Percentiles rank a stretch among this genome's conserved stretches.
phyloP scores from a whole-genome alignment of 2,113 vertebrate genomes.

The Anguilla japonica region DNA sequence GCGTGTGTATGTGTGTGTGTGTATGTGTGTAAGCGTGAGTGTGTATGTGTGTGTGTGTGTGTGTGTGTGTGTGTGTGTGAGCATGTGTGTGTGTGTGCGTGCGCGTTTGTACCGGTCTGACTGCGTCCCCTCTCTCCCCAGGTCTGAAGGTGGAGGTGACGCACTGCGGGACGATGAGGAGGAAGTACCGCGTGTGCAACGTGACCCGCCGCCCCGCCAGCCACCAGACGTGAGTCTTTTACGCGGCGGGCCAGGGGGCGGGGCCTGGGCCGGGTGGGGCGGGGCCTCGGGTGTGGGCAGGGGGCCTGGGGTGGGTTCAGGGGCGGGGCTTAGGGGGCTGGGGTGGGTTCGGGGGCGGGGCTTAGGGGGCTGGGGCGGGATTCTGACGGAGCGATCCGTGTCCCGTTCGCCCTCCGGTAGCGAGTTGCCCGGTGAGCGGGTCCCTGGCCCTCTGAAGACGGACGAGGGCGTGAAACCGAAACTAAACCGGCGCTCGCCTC shows the following conservation, averaged over 20 bases:
- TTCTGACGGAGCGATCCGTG: no score
- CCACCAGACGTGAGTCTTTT: conserved; percentile 92
- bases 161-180: conserved; percentile 98
- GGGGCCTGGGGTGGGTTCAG: neutral
- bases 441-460: no score
- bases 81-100: neutral
- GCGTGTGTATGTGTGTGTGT: neutral
- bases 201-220: conserved; percentile 95
- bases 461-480: no score
- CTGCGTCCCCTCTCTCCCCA: conserved; percentile 45
- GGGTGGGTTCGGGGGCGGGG: neutral
- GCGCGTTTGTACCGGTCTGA: neutral
- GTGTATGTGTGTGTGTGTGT: neutral
- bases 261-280: neutral
- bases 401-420: no score
- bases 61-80: neutral
- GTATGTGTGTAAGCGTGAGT: neutral
- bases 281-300: conserved; percentile 19
- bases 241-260: neutral
- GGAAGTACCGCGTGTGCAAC: conserved; percentile 98
- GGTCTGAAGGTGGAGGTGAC: conserved; percentile 99
- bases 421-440: no score
- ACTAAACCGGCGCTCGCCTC: no score
- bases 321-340: neutral
- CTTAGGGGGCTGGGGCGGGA: neutral